Evolutionary conservation across 2,797 vertebrate genomes (phyloP).

Genomic region (Gouania willdenowi): DNA sequence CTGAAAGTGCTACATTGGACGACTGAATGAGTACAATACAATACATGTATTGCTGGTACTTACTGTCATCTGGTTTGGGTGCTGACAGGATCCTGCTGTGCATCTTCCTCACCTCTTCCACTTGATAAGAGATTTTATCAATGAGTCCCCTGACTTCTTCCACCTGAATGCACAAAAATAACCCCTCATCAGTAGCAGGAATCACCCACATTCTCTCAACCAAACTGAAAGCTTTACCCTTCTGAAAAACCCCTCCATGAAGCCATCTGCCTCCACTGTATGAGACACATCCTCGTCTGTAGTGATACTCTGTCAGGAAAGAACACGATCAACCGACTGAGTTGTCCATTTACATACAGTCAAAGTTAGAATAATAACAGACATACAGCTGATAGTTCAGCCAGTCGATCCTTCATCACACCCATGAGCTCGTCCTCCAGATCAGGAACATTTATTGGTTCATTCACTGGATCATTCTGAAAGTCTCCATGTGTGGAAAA

Average conservation of each 20-base stretch:
- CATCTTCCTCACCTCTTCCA: conserved; percentile 90
- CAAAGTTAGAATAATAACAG: no score
- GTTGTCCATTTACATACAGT: not conserved
- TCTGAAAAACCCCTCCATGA: conserved; percentile 93
- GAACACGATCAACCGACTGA: not conserved
- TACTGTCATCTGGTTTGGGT: conserved; percentile 90
- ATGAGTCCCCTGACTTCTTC: conserved; percentile 85
- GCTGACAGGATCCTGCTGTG: conserved; percentile 93
- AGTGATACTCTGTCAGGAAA: conserved; percentile 70
- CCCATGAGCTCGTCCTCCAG: conserved; percentile 17
- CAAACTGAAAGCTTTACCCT: no score
- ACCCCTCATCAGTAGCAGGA: no score
- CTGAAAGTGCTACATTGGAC: no score
- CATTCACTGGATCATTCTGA: conserved; percentile 15
- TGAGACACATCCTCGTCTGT: conserved; percentile 81
- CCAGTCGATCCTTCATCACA: conserved; percentile 82
- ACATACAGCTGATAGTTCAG: conserved; percentile 78
- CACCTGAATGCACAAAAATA: conserved; percentile 69
- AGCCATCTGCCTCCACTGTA: conserved; percentile 81
- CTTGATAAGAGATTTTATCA: conserved; percentile 81
- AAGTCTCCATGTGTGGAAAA: conserved; percentile 12
- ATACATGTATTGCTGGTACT: no score
- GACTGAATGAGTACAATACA: no score
- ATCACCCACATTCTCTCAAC: no score
- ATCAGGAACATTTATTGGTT: conserved; percentile 10